Conservation (phyloP, 2,888 invertebrate species). For the Lapara coniferarum region DNA sequence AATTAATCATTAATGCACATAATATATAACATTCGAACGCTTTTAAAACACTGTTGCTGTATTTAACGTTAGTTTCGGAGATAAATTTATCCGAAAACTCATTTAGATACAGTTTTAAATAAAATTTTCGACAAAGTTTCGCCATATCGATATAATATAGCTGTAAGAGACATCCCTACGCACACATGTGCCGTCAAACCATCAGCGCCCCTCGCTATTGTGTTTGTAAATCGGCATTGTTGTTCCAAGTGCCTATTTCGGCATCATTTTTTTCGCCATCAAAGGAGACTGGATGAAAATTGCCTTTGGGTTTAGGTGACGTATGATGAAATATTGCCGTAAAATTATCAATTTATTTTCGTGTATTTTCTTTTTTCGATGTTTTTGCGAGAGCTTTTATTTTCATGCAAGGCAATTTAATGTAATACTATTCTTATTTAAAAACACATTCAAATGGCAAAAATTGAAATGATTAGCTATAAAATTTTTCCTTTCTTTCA, state of each 20-base stretch:
- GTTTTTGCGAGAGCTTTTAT: not conserved
- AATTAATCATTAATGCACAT: too few relatives aligned
- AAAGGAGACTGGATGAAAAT: constrained; percentile 36
- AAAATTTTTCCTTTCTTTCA: too few relatives aligned
- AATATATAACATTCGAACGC: too few relatives aligned
- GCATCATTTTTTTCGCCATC: constrained; percentile 30
- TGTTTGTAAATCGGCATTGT: constrained; percentile 34
- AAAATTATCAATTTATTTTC: constrained; percentile 1
- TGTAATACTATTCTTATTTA: too few relatives aligned
- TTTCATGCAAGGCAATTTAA: too few relatives aligned
- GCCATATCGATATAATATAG: not conserved
- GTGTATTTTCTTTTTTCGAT: not conserved
- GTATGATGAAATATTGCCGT: constrained; percentile 2
- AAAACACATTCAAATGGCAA: too few relatives aligned
- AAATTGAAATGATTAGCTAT: too few relatives aligned
- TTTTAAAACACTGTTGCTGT: too few relatives aligned
- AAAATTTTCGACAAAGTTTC: not conserved
- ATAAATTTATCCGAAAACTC: too few relatives aligned
- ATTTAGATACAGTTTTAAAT: too few relatives aligned
- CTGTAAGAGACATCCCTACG: constrained; percentile 24
- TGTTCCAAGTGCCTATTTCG: constrained; percentile 42
- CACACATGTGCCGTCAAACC: constrained; percentile 38
- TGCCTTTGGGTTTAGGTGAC: constrained; percentile 31
- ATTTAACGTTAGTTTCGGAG: too few relatives aligned
- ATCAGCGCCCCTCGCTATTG: constrained; percentile 38